Base-by-base conservation (phyloP, 2,888 invertebrate species). In the Embidobia sp. region DNA sequence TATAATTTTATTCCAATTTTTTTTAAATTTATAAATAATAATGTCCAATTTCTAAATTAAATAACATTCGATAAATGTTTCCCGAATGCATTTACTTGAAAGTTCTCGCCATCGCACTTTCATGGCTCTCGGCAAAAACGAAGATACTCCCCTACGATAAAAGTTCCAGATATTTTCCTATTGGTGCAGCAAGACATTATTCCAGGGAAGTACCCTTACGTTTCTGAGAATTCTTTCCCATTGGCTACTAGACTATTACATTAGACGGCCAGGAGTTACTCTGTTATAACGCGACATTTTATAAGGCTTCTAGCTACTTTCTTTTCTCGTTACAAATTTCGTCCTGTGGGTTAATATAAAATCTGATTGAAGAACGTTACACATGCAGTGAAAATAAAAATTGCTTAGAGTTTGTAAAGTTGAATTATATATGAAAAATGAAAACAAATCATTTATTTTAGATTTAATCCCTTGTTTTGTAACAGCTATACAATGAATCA, bases 71-170 rank as follows among this genome's bases (percentile, higher is more conserved):
- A 11, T 8, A 15, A 35, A 35, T 15, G 13, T 35, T 35, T 35
- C n/a, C n/a, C n/a, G 33, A 33, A 51, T 53, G 37, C 53, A 40
- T 40, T 57, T 57, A 29, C 55, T n/a, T 29, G 15, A 57, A 42
- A 40, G 29, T 42, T 57, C 31, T 59, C 44, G 44, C 57, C 57
- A 57, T 57, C 57, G 18, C 44, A 44, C 44, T 57, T 31, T 55
- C 42, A 57, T 42, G 42, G 19, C 31, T 55, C 11, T 16, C 19
- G 19, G n/a, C 29, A 31, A 57, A 57, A 57, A 44, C 4, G 29
- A 31, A 44, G 42, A 57, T 44, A 57, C 57, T 57, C 57, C 57
- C 57, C 42, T 57, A 10, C 57, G 44, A 57, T 57, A 42, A 57
- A 57, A 57, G 13, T 44, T 6, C 13, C n/a, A 11, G 57, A 37